phyloP scores from a whole-genome alignment of 2,888 invertebrate species.

The Orgyia antiqua region DNA sequence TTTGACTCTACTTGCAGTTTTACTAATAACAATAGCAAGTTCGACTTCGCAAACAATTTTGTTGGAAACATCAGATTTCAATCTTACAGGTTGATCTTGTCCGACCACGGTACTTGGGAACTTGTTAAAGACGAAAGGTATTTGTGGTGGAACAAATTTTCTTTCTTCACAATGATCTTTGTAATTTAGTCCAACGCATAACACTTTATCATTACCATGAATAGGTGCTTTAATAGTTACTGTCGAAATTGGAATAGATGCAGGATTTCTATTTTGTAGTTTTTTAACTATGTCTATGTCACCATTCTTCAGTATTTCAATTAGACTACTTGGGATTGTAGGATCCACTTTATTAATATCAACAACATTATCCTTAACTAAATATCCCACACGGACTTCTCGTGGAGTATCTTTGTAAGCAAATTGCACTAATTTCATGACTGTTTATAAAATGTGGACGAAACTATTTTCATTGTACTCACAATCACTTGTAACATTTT shows the following conservation, averaged over 20 bases:
- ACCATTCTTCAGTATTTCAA: constrained; percentile 55
- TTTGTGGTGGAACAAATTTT: constrained; percentile 80
- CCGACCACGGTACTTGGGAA: constrained; percentile 87
- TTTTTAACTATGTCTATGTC: constrained; percentile 33
- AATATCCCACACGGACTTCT: constrained; percentile 75
- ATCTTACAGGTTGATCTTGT: constrained; percentile 79
- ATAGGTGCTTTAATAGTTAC: constrained; percentile 73
- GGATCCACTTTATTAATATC: constrained; percentile 80
- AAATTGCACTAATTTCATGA: constrained; percentile 84
- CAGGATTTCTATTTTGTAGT: constrained; percentile 16
- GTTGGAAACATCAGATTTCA: constrained; percentile 53
- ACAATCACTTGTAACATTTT: no score
- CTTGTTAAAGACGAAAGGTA: constrained; percentile 90
- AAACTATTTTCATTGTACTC: no score
- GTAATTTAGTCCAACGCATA: constrained; percentile 90
- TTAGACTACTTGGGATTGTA: constrained; percentile 48
- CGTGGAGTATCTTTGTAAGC: constrained; percentile 65
- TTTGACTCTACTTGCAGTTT: constrained; percentile 81
- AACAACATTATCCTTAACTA: constrained; percentile 77
- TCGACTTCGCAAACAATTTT: constrained; percentile 91
- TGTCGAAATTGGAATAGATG: constrained; percentile 18
- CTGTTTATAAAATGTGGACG: constrained; percentile 5
- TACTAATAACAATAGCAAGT: constrained; percentile 87
- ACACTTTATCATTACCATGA: constrained; percentile 85
- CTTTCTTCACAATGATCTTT: constrained; percentile 88